Conservation (phyloP, 2,888 invertebrate genomes). For the Lycaena phlaeas region DNA sequence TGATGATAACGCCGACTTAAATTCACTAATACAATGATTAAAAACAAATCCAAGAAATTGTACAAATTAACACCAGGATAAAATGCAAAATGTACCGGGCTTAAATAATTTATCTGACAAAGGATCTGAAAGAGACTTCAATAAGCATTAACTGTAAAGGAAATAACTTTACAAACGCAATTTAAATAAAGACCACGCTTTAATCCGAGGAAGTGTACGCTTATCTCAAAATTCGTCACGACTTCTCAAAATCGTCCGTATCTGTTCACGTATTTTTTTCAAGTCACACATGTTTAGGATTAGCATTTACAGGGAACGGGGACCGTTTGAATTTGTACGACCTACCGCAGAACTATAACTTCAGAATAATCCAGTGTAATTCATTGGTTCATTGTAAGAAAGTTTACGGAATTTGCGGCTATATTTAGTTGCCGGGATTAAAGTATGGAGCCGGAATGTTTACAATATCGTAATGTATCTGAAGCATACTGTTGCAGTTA, state of each 20-base stretch:
- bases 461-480: background rate
- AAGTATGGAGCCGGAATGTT: background rate
- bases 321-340: conserved; percentile 49
- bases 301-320: conserved; percentile 65
- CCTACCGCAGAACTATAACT: conserved; percentile 63
- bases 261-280: conserved; percentile 48
- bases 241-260: conserved; percentile 67
- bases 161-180: too few relatives aligned
- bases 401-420: conserved; percentile 26
- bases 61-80: too few relatives aligned
- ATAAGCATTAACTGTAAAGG: too few relatives aligned
- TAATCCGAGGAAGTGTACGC: background rate
- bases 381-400: conserved; percentile 47
- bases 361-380: conserved; percentile 54
- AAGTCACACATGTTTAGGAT: conserved; percentile 66
- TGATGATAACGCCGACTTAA: too few relatives aligned
- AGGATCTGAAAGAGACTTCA: too few relatives aligned
- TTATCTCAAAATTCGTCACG: conserved; percentile 15
- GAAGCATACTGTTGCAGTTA: too few relatives aligned
- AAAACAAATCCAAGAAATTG: too few relatives aligned
- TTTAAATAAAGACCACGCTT: too few relatives aligned
- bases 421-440: conserved; percentile 16
- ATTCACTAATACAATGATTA: too few relatives aligned
- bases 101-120: too few relatives aligned
- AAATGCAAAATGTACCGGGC: too few relatives aligned